A percentile compares a stretch with the other conserved stretches of the same genome.
Conservation (phyloP, 2,888 invertebrate species). For the Eilema sororculum region DNA sequence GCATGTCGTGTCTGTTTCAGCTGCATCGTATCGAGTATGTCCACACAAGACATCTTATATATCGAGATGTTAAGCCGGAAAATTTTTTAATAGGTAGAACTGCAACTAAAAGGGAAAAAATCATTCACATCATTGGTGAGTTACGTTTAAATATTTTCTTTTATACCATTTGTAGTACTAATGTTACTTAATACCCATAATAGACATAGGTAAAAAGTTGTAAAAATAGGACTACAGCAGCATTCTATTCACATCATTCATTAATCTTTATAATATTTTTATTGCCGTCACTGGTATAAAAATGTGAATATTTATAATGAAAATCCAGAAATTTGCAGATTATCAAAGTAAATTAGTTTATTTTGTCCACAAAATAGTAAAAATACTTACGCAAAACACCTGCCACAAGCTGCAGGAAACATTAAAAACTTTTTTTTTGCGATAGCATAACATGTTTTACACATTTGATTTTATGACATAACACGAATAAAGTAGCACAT, state of each 20-base stretch:
- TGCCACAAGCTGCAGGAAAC: neutral
- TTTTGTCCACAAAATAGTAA: neutral
- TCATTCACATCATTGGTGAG: slow-evolving; percentile 99
- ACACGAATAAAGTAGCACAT: neutral
- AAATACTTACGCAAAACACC: neutral
- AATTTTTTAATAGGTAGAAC: slow-evolving; percentile 99
- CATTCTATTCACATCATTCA: neutral
- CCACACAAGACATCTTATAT: slow-evolving; percentile 99
- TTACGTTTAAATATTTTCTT: slow-evolving; percentile 29
- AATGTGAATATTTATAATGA: neutral
- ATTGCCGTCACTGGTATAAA: neutral
- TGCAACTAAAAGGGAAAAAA: slow-evolving; percentile 98
- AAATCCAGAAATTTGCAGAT: neutral
- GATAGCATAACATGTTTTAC: neutral
- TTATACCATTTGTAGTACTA: neutral
- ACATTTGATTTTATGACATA: neutral
- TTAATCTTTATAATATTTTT: neutral
- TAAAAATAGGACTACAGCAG: neutral
- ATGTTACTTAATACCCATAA: neutral
- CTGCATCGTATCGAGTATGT: slow-evolving; percentile 99
- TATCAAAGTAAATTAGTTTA: neutral
- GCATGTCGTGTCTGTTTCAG: slow-evolving; percentile 85
- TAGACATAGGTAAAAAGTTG: neutral
- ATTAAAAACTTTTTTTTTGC: neutral
- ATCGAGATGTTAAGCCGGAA: slow-evolving; percentile 99